phyloP scores from a whole-genome alignment of 2,888 invertebrate genomes.

The Apeira syringaria region DNA sequence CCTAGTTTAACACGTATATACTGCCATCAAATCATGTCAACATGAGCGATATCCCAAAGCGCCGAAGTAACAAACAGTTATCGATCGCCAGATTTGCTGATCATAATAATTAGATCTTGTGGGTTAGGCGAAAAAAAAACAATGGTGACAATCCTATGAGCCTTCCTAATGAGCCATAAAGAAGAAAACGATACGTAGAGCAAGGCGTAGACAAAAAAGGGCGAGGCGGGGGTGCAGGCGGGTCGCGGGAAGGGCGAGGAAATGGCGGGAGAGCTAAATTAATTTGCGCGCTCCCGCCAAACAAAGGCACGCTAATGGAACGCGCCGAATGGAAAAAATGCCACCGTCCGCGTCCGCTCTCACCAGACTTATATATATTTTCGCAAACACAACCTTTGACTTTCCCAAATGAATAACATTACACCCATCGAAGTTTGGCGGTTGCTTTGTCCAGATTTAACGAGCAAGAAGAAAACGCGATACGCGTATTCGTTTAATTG shows the following conservation, averaged over 20 bases:
- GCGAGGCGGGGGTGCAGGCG: slow-evolving; percentile 64
- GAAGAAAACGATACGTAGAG: slow-evolving; percentile 84
- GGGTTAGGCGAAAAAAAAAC: slow-evolving; percentile 75
- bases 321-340: slow-evolving; percentile 84
- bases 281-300: slow-evolving; percentile 84
- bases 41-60: slow-evolving; percentile 12
- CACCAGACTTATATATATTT: slow-evolving; percentile 70
- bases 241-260: slow-evolving; percentile 66
- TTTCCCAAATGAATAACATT: slow-evolving; percentile 82
- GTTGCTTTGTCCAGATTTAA: slow-evolving; percentile 74
- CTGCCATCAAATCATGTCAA: too few species aligned
- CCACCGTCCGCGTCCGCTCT: slow-evolving; percentile 84
- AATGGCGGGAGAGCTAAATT: slow-evolving; percentile 84
- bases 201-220: slow-evolving; percentile 82
- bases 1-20: too few species aligned
- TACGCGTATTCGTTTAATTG: slow-evolving; percentile 62
- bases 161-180: slow-evolving; percentile 83
- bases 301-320: slow-evolving; percentile 84
- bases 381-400: slow-evolving; percentile 81
- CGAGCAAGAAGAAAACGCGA: slow-evolving; percentile 68
- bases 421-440: slow-evolving; percentile 74
- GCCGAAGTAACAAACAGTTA: slow-evolving; percentile 35
- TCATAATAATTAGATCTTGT: slow-evolving; percentile 77
- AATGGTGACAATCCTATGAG: slow-evolving; percentile 81
- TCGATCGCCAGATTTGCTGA: slow-evolving; percentile 62